Percentiles rank a stretch among this genome's conserved stretches.
These are phyloP conservation scores for Zelostemma sp. DNA, from an alignment of 1,140 invertebrate genomes.

Conservation along the genomic window DNA sequence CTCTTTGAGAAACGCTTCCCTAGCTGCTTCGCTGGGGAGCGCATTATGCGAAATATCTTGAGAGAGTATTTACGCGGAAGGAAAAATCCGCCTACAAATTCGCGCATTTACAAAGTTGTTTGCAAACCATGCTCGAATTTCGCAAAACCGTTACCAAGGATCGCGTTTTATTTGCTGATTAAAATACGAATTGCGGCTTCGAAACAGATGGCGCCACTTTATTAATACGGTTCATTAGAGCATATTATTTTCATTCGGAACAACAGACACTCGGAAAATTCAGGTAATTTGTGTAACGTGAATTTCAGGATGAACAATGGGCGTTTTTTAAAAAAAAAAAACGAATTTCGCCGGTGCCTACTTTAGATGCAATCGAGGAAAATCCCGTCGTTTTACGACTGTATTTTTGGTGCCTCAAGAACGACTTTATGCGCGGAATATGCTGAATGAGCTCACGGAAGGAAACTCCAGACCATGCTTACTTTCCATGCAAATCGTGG, in stretches of 20 bases:
- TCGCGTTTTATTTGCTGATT: too few species aligned
- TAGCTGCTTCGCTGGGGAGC: slow-evolving; percentile 10
- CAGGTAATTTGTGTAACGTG: too few species aligned
- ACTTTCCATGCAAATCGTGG: slow-evolving; percentile 38
- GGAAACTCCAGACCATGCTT: slow-evolving; percentile 22
- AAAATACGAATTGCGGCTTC: too few species aligned
- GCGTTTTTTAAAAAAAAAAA: slow-evolving; percentile 20
- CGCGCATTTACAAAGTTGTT: slow-evolving; percentile 6
- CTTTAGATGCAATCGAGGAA: slow-evolving; percentile 39
- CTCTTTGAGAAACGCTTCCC: slow-evolving; percentile 34
- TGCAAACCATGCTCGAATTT: slow-evolving; percentile 1
- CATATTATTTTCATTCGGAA: too few species aligned
- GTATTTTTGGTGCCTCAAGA: slow-evolving; percentile 45
- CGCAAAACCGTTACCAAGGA: slow-evolving; percentile 1
- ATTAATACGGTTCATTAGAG: too few species aligned
- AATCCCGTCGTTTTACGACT: slow-evolving; percentile 45
- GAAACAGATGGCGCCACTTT: too few species aligned
- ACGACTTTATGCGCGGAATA: slow-evolving; percentile 42
- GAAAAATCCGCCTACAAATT: slow-evolving; percentile 26
- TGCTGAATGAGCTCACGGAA: slow-evolving; percentile 39
- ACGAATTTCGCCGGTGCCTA: slow-evolving; percentile 34
- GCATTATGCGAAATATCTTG: slow-evolving; percentile 23
- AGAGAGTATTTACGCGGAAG: slow-evolving; percentile 26
- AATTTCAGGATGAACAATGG: slow-evolving; percentile 31
- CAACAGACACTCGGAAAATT: too few species aligned